Evolutionary conservation across 2,797 vertebrate species (phyloP), one percentile per base, ranked within the genome.

Genomic region (Pangasius macronema): DNA sequence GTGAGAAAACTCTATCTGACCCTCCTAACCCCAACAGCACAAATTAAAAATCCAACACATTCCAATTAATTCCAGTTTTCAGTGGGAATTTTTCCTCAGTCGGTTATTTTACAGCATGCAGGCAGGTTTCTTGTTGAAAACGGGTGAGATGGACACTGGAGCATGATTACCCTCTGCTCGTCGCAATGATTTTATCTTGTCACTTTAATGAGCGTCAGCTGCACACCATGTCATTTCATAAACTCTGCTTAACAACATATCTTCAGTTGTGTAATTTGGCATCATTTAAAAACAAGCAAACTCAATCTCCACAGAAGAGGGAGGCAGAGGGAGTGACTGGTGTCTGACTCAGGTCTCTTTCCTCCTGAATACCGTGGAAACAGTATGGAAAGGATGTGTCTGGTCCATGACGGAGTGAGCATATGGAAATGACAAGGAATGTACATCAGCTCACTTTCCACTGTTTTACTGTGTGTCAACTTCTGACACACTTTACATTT

Each of bases 11-110:
- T 86, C 91, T 87, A 85, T 90, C 93, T 90, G 90, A 87, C 90
- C 90, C 91, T 55, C 85, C 90, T 46, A 75, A 89, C 84, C 87
- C 92, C 89, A 93, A 94, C 91, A 93, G 89, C 84, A 91, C 86
- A 89, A 91, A 93, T 94, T 88, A 91, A 88, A 92, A 91, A 90
- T 89, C 90, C 87, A 75, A 87, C 83, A 86, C 85, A 88, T 88
- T 88, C 67, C 85, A 76, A 84, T 91, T 84, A 90, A 89, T 90
- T 87, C 88, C 87, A 91, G 87, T 86, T 88, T 82, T 79, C 39
- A 68, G 67, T 81, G 77, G 63, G 53, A n/a, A n/a, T 65, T 89
- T 76, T 67, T 75, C 42, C 88, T 90, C 65, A 76, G 51, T 59
- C 72, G 6, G 63, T 75, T 39, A 6, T 68, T 82, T n/a, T 39